Evolutionary conservation across 2,113 vertebrate species (phyloP), one percentile per base, ranked within the genome.

Genomic region (Sturnus vulgaris): DNA sequence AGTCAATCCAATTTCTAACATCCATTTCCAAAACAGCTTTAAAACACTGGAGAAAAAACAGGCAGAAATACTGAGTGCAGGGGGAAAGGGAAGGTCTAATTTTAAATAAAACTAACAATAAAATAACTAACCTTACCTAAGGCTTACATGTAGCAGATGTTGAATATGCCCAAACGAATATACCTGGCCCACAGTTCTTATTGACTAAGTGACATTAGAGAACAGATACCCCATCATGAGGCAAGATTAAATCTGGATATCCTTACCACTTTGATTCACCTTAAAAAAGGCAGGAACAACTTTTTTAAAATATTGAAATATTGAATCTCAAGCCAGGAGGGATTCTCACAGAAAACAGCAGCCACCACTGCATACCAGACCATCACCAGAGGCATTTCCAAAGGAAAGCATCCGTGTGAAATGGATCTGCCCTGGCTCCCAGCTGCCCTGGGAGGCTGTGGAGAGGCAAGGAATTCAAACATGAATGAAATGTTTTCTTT

Each of bases 401-500:
- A 11, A n/a, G 52, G 17, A 91, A 86, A 83, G 31, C 63, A 73
- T 14, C 44, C 1, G 0, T 2, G 16, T 68, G 82, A 90, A 94
- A 78, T 20, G 25, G 13, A 55, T 88, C 82, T 63, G 87, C 63
- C 73, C 91, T 10, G 50, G 71, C 49, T 86, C 21, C 0, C 15
- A 0, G 1, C 46, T 79, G 85, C 75, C 59, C 63, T 0, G 2
- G 37, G 69, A 84, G 69, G 49, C 77, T 53, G 42, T 0, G 0
- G 27, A 42, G 75, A 73, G 28, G 79, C 0, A 2, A 92, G 77
- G 57, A 84, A 86, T 25, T 61, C 90, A 55, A 75, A 92, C 37
- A 7, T 33, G 82, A 95, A 90, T 46, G 70, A 81, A 95, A 52
- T 44, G 68, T 90, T 84, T 92, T 70, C 90, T 82, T 92, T 90